Base-by-base conservation (phyloP, 2,888 invertebrate species). In the Drosophila austrosaltans region DNA sequence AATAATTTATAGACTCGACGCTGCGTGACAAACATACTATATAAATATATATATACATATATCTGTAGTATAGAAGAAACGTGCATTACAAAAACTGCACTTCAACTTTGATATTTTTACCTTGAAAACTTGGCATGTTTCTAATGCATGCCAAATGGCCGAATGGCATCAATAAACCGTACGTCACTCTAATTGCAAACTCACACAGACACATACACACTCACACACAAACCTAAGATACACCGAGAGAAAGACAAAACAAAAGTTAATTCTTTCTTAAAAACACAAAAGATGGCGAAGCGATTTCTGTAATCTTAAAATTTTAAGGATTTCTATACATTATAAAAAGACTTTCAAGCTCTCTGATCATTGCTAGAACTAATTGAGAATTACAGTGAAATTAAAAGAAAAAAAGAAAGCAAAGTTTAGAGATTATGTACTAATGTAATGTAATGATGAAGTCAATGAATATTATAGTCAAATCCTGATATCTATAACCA, bases 61-160 rank as follows among this genome's bases (percentile, higher is more conserved):
- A 42, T 53, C 63, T 44, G 63, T 56, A 69, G 39, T 63, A 70
- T 66, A 80, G 6, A 80, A 72, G 66, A 81, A 48, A 48, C 48
- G 48, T 25, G 48, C 22, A 48, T 48, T 48, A 48, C 22, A 48
- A 48, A 79, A 77, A 72, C 75, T 78, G 80, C 87, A 79, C 82
- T 87, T 83, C 72, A 87, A 82, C 86, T 83, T 83, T 83, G 82
- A 87, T 85, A 83, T 83, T 83, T 72, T 85, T 78, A 80, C 82
- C 88, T 83, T 87, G 82, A 72, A 79, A 63, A 12, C 69, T 69
- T 16, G 48, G 56, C 25, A 8, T 25, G 42, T 39, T 74, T 71
- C 89, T 86, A 87, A 87, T 86, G 84, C 87, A 83, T 82, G 81
- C 79, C 77, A 86, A 87, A 89, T 81, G 83, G 83, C 83, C 73